Base-by-base conservation (phyloP, 2,113 vertebrate species). In the Grus americana region DNA sequence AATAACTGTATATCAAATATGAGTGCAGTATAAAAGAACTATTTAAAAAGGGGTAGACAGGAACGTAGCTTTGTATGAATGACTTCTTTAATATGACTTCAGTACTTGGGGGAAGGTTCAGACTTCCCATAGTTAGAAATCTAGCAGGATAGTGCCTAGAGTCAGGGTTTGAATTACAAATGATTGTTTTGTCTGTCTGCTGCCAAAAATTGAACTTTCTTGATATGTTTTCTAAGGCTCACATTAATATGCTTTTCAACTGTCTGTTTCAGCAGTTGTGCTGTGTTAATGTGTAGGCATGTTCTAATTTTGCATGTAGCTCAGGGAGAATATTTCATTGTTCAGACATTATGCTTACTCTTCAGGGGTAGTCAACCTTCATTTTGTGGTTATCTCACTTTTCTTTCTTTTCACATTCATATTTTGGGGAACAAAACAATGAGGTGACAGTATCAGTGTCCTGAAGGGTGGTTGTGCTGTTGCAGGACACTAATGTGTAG, bases 161-260 rank as follows among this genome's bases (percentile, higher is more conserved):
- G 90, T 88, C 81, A 85, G 59, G 67, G 82, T 67, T 94, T 94
- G 88, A 79, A 62, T 94, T 91, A 75, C 58, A 87, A 89, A 83
- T 83, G 38, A 86, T 93, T 92, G 85, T 95, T 93, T 96, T 80
- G 79, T 88, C 93, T 92, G 50, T 86, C 86, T 94, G 47, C 88
- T 96, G 86, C 92, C 65, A 90, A 34, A 90, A 81, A 59, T 44
- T 79, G 88, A 88, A 92, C 82, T 92, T 96, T 78, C 92, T 84
- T 94, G 88, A 57, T 88, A 68, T 49, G 55, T 93, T 94, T 93
- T 88, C 63, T 72, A 20, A 92, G 65, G 78, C 88, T 91, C 91
- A 19, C 54, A 49, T 94, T 83, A 90, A 86, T 90, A 50, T 14
- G 95, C 66, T 86, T 84, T 92, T 91, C 91, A 88, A 7, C 73